A percentile compares a stretch with the other conserved stretches of the same genome.
phyloP scores from a whole-genome alignment of 2,888 invertebrate species.

The Molorchus minor region DNA sequence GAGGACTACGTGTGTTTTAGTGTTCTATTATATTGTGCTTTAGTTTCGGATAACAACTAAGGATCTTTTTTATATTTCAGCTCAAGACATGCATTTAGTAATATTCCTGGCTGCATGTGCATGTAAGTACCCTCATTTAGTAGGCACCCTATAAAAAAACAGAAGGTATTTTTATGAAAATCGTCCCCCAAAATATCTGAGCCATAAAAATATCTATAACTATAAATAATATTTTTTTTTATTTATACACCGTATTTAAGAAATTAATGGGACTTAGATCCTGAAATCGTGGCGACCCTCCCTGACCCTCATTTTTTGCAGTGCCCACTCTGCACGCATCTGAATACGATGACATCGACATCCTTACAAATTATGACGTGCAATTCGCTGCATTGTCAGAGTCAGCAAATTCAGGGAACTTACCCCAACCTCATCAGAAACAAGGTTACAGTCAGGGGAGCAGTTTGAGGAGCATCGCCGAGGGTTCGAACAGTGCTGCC shows the following conservation, averaged over 20 bases:
- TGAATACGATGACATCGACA: slow-evolving; percentile 50
- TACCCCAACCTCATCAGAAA: slow-evolving; percentile 52
- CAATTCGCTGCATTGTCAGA: slow-evolving; percentile 40
- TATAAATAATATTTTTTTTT: background rate
- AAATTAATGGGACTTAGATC: background rate
- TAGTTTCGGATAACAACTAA: slow-evolving; percentile 22
- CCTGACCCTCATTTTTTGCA: slow-evolving; percentile 30
- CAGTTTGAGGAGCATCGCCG: slow-evolving; percentile 75
- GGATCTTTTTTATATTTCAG: slow-evolving; percentile 43
- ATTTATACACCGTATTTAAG: too few species aligned
- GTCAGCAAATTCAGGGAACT: background rate
- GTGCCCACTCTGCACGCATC: slow-evolving; percentile 36
- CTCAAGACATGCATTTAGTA: slow-evolving; percentile 44
- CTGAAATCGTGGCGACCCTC: slow-evolving; percentile 20
- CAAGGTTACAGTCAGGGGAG: slow-evolving; percentile 75
- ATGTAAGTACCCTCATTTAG: slow-evolving; percentile 39
- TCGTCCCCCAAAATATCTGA: background rate
- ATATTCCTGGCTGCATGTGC: slow-evolving; percentile 40
- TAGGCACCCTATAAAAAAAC: background rate
- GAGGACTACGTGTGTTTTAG: slow-evolving; percentile 21
- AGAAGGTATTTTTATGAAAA: slow-evolving; percentile 24
- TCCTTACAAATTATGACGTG: slow-evolving; percentile 49
- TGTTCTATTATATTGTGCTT: slow-evolving; percentile 35
- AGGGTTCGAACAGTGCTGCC: slow-evolving; percentile 80
- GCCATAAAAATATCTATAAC: slow-evolving; percentile 30